Base-by-base conservation (phyloP, 64 coral and sea anemone species). In the Orbicella faveolata region DNA sequence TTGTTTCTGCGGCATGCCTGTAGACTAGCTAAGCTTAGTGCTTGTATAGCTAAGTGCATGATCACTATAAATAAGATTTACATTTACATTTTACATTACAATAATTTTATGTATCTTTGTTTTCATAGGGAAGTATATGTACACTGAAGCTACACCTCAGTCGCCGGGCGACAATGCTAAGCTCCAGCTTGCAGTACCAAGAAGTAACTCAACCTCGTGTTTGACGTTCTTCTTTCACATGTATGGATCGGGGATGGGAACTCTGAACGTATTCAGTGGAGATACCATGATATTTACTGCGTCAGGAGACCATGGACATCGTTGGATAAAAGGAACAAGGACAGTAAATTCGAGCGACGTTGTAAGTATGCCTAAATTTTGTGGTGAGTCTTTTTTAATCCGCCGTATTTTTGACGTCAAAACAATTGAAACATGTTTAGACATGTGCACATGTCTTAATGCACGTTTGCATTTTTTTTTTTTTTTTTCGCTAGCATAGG, bases 141-240 rank as follows among this genome's bases (percentile, higher is more conserved):
- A 88, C 73, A 88, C 59, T 33, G 86, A 88, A 34, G 75, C 86
- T 14, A 39, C 86, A 0, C n/a, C 44, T 48, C 44, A 54, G 0
- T 14, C 19, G 26, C 12, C 19, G 36, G 72, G 86, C 7, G 86
- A 88, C 12, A 36, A 55, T 88, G 86, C 86, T 0, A 75, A 73
- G 73, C 73, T 88, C 15, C 52, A 75, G 20, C 61, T 88, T 74
- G 75, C 52, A 62, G 73, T 21, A 20, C 39, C 53, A 26, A 15
- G 51, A n/a, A 75, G 74, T 34, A 76, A 34, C 21, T 11, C 34
- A 5, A 3, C 55, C n/a, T 33, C 54, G 20, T 88, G 86, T 52
- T 59, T 88, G 69, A 61, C 52, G 17, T 79, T 89, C 41, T 89
- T 67, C 61, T 80, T 79, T 37, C 88, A 89, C 88, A 89, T 89